Conservation (phyloP, 2,797 vertebrate genomes). For the Melanotaenia boesemani region DNA sequence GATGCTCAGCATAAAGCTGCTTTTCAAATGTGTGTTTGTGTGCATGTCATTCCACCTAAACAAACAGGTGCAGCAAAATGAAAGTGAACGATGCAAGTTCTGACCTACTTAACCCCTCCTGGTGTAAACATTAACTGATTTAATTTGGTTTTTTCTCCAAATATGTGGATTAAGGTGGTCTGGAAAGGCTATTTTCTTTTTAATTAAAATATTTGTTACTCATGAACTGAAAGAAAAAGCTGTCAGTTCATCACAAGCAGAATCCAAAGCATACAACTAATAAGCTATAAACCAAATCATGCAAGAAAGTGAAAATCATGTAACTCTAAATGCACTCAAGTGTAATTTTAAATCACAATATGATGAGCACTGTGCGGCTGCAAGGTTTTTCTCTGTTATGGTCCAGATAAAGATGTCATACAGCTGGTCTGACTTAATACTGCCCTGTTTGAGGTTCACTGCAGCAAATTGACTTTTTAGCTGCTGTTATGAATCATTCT, state of each 20-base stretch:
- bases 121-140: not conserved
- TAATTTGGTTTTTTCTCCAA: not conserved
- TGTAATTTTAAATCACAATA: not conserved
- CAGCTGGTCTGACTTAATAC: not conserved
- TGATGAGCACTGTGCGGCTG: not conserved
- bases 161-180: not conserved
- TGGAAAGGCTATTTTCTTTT: not conserved
- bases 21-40: not conserved
- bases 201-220: not conserved
- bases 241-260: not conserved
- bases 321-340: not conserved
- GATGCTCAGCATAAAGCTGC: conserved; percentile 30
- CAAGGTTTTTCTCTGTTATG: not conserved
- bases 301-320: not conserved
- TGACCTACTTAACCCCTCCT: conserved; percentile 42
- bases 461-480: conserved; percentile 28
- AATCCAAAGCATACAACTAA: not conserved
- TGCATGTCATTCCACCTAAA: not conserved
- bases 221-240: not conserved
- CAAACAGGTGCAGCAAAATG: conserved; percentile 9
- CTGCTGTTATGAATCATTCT: conserved; percentile 8
- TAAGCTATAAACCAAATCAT: conserved; percentile 1
- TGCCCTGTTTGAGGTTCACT: conserved; percentile 10
- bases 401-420: not conserved
- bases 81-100: conserved; percentile 14